Evolutionary conservation across 2,113 vertebrate species (phyloP).

Genomic region (human): GRCh38 chr7:128466501-128467000

Average conservation of each 20-base stretch:
- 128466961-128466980: neutral
- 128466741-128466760: neutral
- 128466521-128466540: slow-evolving; percentile 3
- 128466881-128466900: neutral
- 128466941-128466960: slow-evolving; percentile 9
- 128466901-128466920: neutral
- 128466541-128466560: slow-evolving; percentile 36
- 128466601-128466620: slow-evolving; percentile 55
- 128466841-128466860: neutral
- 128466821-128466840: neutral
- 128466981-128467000: neutral
- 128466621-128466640: slow-evolving; percentile 70
- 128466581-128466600: slow-evolving; percentile 37
- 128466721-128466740: neutral
- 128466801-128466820: neutral
- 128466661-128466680: slow-evolving; percentile 51
- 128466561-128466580: slow-evolving; percentile 67
- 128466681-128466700: slow-evolving; percentile 50
- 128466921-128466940: neutral
- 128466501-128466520: neutral
- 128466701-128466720: neutral
- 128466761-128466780: neutral
- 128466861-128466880: neutral
- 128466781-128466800: slow-evolving; percentile 34
- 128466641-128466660: slow-evolving; percentile 63